Base-by-base conservation (phyloP, 2,797 vertebrate genomes). In the Iguana delicatissima region DNA sequence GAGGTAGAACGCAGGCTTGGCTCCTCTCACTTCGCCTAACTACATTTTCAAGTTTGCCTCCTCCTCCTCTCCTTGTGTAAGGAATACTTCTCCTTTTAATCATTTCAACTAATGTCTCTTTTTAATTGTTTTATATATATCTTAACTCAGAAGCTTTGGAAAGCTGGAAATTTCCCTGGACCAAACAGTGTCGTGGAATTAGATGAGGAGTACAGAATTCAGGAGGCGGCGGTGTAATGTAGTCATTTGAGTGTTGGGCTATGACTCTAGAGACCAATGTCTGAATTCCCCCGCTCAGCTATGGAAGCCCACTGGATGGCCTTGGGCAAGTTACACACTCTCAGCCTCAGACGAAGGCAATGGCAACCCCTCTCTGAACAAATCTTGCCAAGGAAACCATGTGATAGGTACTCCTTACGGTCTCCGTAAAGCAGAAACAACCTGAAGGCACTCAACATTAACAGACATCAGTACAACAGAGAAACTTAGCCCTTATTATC, bases 161-260 rank as follows among this genome's bases (percentile, higher is more conserved):
- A 93, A 50, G 35, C 90, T 88, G 35, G 89, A 91, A 90, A 38
- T 89, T 59, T 77, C 3, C 84, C 88, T 88, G 94, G 93, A 92
- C 85, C 0, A 50, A 93, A 91, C 42, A n/a, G 76, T 90, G 88
- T 67, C 4, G 29, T 38, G n/a, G 57, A 64, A 50, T 29, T 85
- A 32, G 69, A 46, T n/a, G 29, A 52, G 69, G 67, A 22, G 38
- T 29, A 7, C 83, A 18, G 57, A 59, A 59, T 59, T 22, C 20
- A 62, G 20, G 20, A 22, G 59, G 59, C 3, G 16, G 5, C 5
- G 6, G 59, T 62, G 59, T 22, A 20, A 5, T 22, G 59, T 62
- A 22, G 59, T 62, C 6, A 20, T 62, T 22, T 62, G 18, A 62
- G 18, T 6, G 59, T 62, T 62, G 18, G 59, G 20, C 59, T 62